Conservation (phyloP, 2,888 invertebrate species). For the Sarcophaga subvicina region DNA sequence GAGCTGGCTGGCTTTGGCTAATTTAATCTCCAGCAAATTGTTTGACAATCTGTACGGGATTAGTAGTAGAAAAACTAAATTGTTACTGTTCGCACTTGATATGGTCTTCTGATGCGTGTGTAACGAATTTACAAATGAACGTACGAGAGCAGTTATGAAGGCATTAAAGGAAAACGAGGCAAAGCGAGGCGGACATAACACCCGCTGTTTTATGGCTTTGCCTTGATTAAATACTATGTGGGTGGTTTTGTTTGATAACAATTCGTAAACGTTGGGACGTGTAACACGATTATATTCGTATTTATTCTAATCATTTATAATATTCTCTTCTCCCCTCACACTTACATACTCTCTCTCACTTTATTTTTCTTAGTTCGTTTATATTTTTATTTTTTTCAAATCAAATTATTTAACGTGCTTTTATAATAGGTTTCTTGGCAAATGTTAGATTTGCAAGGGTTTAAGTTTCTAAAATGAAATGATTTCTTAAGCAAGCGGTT, state of each 20-base stretch:
- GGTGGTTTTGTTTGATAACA: conserved; percentile 55
- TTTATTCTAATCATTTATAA: conserved; percentile 59
- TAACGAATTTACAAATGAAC: conserved; percentile 9
- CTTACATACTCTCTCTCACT: no score
- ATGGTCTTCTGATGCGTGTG: conserved; percentile 8
- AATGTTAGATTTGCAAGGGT: no score
- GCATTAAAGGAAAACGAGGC: conserved; percentile 6
- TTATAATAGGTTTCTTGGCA: no score
- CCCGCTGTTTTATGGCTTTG: conserved; percentile 67
- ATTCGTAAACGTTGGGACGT: conserved; percentile 62
- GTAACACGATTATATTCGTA: conserved; percentile 54
- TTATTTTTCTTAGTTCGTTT: no score
- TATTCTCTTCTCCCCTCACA: not conserved
- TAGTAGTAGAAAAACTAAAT: conserved; percentile 61
- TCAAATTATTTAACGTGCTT: no score
- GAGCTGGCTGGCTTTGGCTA: conserved; percentile 76
- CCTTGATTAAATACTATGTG: conserved; percentile 60
- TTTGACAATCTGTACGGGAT: conserved; percentile 80
- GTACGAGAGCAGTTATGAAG: conserved; percentile 35
- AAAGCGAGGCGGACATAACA: conserved; percentile 18
- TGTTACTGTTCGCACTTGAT: conserved; percentile 63
- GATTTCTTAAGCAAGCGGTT: no score
- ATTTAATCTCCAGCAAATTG: conserved; percentile 82
- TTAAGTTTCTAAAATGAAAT: no score
- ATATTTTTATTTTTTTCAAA: no score